These are phyloP conservation scores for Mycalesis mineus DNA, from an alignment of 2,888 invertebrate species.

Conservation along the genomic window DNA sequence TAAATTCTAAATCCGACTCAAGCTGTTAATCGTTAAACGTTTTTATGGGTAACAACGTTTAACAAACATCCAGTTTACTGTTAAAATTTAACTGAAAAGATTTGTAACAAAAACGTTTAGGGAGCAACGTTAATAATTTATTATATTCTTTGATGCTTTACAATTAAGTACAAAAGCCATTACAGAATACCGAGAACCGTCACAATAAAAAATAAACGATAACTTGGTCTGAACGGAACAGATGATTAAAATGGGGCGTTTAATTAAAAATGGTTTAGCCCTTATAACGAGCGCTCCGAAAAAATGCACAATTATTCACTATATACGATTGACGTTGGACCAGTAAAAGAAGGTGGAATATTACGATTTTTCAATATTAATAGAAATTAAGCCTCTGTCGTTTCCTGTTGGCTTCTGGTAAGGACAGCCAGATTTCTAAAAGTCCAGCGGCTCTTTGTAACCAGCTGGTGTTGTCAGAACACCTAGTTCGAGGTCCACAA, in stretches of 20 bases:
- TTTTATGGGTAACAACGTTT: no score
- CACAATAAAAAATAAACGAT: not conserved
- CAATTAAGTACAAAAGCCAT: not conserved
- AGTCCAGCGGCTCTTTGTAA: no score
- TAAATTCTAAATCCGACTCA: no score
- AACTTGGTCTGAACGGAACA: not conserved
- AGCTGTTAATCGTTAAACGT: no score
- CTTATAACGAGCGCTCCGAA: not conserved
- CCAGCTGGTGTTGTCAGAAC: no score
- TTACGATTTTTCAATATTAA: no score
- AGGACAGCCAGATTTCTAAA: no score
- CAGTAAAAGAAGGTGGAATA: not conserved
- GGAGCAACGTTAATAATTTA: not conserved
- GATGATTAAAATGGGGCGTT: constrained; percentile 3
- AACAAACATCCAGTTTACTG: no score
- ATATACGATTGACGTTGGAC: not conserved
- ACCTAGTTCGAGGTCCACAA: no score
- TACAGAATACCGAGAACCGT: not conserved
- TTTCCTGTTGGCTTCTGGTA: no score
- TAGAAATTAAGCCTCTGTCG: no score
- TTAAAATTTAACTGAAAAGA: no score
- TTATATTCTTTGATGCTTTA: not conserved
- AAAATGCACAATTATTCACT: constrained; percentile 2
- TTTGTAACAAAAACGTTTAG: not conserved
- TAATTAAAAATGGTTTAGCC: not conserved